Evolutionary conservation across 1,140 invertebrate species (phyloP).

Genomic region (Mercenaria mercenaria): DNA sequence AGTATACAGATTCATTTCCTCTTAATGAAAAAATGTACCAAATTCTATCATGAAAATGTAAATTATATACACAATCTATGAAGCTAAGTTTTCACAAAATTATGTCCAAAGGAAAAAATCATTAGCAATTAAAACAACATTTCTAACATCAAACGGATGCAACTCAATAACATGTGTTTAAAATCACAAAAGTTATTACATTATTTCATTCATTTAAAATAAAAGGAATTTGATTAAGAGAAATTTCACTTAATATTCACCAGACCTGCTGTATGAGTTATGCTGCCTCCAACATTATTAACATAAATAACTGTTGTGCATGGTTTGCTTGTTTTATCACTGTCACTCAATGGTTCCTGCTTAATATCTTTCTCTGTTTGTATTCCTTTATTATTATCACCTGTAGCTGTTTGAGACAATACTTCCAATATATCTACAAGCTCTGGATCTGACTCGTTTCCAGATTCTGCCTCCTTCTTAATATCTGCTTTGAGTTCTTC

Average conservation of each 20-base stretch:
- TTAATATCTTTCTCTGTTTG: neutral
- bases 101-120: too few species aligned
- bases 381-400: neutral
- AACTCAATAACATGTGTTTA: too few species aligned
- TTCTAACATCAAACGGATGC: too few species aligned
- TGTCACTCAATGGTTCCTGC: neutral
- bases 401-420: neutral
- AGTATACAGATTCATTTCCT: too few species aligned
- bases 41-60: too few species aligned
- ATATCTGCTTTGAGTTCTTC: constrained; percentile 57
- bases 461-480: constrained; percentile 51
- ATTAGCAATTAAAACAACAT: too few species aligned
- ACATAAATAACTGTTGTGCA: neutral
- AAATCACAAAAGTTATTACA: too few species aligned
- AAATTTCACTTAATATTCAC: neutral
- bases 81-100: too few species aligned
- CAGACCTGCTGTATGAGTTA: neutral
- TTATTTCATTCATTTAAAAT: too few species aligned
- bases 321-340: neutral
- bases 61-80: too few species aligned
- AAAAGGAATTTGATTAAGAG: too few species aligned
- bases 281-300: neutral
- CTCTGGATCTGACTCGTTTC: constrained; percentile 55
- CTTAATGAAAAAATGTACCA: too few species aligned
- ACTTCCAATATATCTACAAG: constrained; percentile 45